These are phyloP conservation scores for Zapus hudsonius DNA, from an alignment of 2,113 vertebrate genomes.

Conservation along the genomic window DNA sequence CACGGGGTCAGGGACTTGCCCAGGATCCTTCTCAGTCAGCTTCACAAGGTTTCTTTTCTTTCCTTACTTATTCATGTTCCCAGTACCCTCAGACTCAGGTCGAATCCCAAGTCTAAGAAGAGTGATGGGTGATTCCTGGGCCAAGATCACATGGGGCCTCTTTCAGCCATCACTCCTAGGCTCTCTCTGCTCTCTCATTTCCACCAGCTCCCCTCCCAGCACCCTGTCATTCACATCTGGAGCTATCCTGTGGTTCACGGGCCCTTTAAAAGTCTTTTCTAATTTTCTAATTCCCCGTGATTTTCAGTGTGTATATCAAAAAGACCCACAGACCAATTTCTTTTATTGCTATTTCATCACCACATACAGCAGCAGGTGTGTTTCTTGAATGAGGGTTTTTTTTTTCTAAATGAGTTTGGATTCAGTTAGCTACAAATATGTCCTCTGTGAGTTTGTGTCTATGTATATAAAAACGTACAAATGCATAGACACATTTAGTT, in stretches of 20 bases:
- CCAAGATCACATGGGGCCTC: not conserved
- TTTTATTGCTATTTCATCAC: not conserved
- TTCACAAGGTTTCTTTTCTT: not conserved
- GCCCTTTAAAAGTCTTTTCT: conserved; percentile 52
- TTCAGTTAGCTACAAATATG: conserved; percentile 40
- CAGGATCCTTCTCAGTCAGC: not conserved
- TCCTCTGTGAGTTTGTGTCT: not conserved
- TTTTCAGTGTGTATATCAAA: conserved; percentile 7
- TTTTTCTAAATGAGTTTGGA: conserved; percentile 13
- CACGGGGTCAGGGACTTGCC: not conserved
- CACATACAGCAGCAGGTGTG: conserved; percentile 31
- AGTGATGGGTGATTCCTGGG: not conserved
- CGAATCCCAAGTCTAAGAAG: not conserved
- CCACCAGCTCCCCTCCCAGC: not conserved
- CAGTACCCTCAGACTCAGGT: not conserved
- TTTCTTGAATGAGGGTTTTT: conserved; percentile 34
- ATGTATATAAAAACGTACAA: not conserved
- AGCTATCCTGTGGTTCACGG: not conserved
- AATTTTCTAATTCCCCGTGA: conserved; percentile 9
- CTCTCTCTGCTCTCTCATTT: not conserved
- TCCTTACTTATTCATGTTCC: not conserved
- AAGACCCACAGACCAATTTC: not conserved
- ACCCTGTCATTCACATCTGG: not conserved
- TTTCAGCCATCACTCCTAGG: not conserved
- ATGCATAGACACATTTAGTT: not conserved